Evolutionary conservation across 2,113 vertebrate species (phyloP).

Genomic region (Marmota flaviventris): DNA sequence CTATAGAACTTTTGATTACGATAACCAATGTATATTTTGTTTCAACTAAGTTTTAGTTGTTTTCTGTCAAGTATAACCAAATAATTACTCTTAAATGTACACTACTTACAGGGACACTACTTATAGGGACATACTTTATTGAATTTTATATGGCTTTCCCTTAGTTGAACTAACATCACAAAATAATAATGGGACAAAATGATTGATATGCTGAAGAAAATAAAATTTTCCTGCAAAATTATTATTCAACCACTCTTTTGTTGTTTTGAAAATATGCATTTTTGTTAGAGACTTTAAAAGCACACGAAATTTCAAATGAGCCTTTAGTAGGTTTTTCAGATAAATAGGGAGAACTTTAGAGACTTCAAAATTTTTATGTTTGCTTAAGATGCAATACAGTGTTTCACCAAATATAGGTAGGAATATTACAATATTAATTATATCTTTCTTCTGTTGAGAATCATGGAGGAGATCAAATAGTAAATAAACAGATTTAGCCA

Average conservation of each 20-base stretch:
- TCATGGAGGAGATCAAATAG: neutral
- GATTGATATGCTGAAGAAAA: neutral
- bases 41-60: constrained; percentile 23
- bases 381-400: neutral
- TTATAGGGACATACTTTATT: neutral
- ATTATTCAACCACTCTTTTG: neutral
- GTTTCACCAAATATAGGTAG: neutral
- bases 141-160: neutral
- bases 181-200: neutral
- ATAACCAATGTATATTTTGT: neutral
- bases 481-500: neutral
- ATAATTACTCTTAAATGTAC: neutral
- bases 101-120: neutral
- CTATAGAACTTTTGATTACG: neutral
- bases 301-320: neutral
- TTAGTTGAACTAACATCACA: neutral
- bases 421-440: neutral
- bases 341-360: neutral
- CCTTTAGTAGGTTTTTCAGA: neutral
- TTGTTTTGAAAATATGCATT: neutral
- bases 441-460: neutral
- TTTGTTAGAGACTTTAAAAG: neutral
- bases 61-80: constrained; percentile 15
- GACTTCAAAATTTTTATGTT: neutral
- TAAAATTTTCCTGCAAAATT: neutral